phyloP scores from a whole-genome alignment of 2,888 invertebrate species.

The Sesia apiformis region DNA sequence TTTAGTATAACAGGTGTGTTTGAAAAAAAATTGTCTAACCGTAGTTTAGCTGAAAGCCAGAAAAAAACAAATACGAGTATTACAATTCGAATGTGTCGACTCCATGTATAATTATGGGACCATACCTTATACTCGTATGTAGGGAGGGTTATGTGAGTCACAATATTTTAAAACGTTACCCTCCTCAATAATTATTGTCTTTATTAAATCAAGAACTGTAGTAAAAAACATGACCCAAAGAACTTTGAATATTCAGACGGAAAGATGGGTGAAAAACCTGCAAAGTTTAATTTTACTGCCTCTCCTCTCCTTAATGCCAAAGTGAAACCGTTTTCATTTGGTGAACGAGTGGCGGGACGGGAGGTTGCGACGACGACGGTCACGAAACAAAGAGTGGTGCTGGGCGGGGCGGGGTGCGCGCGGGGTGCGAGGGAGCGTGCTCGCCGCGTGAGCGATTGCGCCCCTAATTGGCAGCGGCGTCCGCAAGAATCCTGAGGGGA shows the following conservation, averaged over 20 bases:
- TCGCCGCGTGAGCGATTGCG: slow-evolving; percentile 73
- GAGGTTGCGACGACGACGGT: slow-evolving; percentile 31
- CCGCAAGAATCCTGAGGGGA: slow-evolving; percentile 75
- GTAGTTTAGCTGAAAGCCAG: no score
- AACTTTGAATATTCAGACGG: slow-evolving; percentile 12
- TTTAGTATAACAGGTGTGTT: no score
- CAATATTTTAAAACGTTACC: no score
- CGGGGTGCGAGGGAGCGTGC: slow-evolving; percentile 28
- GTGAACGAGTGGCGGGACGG: slow-evolving; percentile 49
- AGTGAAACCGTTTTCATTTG: slow-evolving; percentile 70
- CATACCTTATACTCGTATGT: no score
- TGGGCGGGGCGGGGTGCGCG: slow-evolving; percentile 14
- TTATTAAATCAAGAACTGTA: no score
- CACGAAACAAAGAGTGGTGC: slow-evolving; percentile 50
- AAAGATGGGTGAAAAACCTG: slow-evolving; percentile 39
- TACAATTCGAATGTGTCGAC: no score
- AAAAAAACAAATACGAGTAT: no score
- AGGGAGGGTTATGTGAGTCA: no score
- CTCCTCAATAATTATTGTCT: no score
- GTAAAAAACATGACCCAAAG: no score
- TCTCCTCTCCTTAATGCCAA: slow-evolving; percentile 43
- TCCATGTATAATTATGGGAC: no score
- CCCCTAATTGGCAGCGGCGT: slow-evolving; percentile 75
- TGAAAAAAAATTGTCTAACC: no score
- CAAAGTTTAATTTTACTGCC: slow-evolving; percentile 49